Evolutionary conservation across 1,140 invertebrate genomes (phyloP).

Genomic region (Heliconius himera): DNA sequence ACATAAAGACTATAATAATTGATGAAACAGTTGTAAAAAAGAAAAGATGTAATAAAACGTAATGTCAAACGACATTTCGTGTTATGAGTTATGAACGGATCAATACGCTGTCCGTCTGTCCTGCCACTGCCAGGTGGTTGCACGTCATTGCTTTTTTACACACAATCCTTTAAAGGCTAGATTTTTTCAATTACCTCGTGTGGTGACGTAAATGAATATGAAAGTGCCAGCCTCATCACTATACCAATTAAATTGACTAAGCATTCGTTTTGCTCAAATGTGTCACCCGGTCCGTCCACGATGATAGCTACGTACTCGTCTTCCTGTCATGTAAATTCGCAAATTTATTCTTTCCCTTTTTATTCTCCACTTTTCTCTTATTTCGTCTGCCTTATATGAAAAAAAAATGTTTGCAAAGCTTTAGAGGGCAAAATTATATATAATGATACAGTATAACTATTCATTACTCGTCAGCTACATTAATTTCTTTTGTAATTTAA

Average conservation of each 20-base stretch:
- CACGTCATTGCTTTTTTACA: slow-evolving; percentile 38
- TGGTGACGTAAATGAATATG: slow-evolving; percentile 60
- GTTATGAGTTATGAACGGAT: slow-evolving; percentile 39
- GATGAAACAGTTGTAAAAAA: slow-evolving; percentile 4
- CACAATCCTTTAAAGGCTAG: slow-evolving; percentile 38
- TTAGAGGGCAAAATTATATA: slow-evolving; percentile 23
- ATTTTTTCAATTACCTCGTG: slow-evolving; percentile 61
- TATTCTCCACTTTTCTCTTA: slow-evolving; percentile 26
- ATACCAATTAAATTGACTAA: slow-evolving; percentile 55
- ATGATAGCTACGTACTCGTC: slow-evolving; percentile 34
- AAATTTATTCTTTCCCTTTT: slow-evolving; percentile 33
- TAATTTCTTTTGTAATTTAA: slow-evolving; percentile 57
- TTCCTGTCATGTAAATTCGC: slow-evolving; percentile 35
- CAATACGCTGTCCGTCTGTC: slow-evolving; percentile 34
- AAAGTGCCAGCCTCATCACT: slow-evolving; percentile 52
- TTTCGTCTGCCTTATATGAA: slow-evolving; percentile 24
- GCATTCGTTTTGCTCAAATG: slow-evolving; percentile 51
- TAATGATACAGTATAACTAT: slow-evolving; percentile 38
- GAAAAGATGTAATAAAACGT: slow-evolving; percentile 22
- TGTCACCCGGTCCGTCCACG: slow-evolving; percentile 34
- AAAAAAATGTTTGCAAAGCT: slow-evolving; percentile 20
- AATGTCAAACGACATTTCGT: slow-evolving; percentile 30
- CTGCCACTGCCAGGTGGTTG: slow-evolving; percentile 41
- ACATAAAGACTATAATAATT: neutral
- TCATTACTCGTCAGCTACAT: slow-evolving; percentile 44